Evolutionary conservation across 2,888 invertebrate species (phyloP).

Genomic region (Yponomeuta evonymella): DNA sequence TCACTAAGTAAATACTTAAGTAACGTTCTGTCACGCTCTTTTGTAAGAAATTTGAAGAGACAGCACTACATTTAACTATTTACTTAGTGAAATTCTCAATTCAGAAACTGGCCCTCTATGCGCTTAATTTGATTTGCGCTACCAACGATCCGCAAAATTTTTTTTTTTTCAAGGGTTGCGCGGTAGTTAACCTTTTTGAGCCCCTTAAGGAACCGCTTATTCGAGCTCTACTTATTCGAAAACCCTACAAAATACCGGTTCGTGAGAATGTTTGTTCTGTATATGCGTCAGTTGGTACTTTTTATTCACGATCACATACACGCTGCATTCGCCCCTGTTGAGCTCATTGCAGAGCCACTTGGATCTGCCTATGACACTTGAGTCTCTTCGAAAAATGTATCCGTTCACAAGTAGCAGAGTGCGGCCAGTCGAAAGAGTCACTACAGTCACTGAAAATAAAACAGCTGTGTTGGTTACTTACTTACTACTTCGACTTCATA

Average conservation of each 20-base stretch:
- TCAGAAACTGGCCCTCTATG: no score
- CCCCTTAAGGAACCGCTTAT: not conserved
- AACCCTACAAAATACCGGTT: slow-evolving; percentile 49
- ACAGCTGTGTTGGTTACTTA: no score
- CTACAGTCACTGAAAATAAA: slow-evolving; percentile 47
- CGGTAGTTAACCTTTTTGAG: no score
- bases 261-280: slow-evolving; percentile 48
- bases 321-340: slow-evolving; percentile 44
- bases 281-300: slow-evolving; percentile 49
- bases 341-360: slow-evolving; percentile 55
- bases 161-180: no score
- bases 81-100: no score
- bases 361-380: slow-evolving; percentile 39
- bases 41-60: no score
- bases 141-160: no score
- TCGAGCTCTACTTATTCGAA: slow-evolving; percentile 23
- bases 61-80: no score
- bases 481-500: no score
- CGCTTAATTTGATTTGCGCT: no score
- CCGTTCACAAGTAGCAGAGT: slow-evolving; percentile 56
- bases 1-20: no score
- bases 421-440: slow-evolving; percentile 49
- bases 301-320: slow-evolving; percentile 51
- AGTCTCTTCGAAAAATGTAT: slow-evolving; percentile 50
- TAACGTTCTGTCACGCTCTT: no score